Base-by-base conservation (phyloP, 2,797 vertebrate species). In the Tolypeutes matacus region DNA sequence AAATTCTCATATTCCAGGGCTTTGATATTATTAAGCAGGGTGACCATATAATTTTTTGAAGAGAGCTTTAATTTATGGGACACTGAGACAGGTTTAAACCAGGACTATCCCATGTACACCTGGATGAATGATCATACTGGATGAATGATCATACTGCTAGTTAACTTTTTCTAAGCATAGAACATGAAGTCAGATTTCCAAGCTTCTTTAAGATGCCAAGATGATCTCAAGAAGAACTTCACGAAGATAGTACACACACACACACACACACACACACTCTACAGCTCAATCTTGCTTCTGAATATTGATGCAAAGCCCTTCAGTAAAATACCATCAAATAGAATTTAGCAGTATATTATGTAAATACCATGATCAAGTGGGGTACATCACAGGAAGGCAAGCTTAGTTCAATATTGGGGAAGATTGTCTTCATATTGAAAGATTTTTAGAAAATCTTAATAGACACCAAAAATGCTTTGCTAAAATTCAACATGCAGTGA, bases 251-350 rank as follows among this genome's bases (percentile, higher is more conserved):
- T 65, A 4, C 84, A 51, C 72, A 53, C 6, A 12, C 51, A 49
- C 69, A 27, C 13, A 23, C n/a, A 53, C 21, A 18, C 1, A 36
- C 25, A 25, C n/a, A 53, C 21, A 18, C 1, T n/a, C 25, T 21
- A 49, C 25, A 70, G n/a, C 51, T 84, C 78, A 53, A 0, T 76
- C 88, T 65, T 88, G 23, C 46, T 86, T 86, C 49, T 42, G 62
- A 86, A 51, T 86, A 58, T 29, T 88, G 56, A 76, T 69, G n/a
- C 25, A 92, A 83, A 96, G 34, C 10, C 31, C 36, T 92, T 89
- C 62, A 85, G 39, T 46, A 70, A 72, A 90, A 88, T 87, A n/a
- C n/a, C 72, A 58, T 56, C 42, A 65, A 72, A 34, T 58, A 80
- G 53, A 94, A 80, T 89, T 53, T 86, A 49, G 7, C 67, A 88